Base-by-base conservation (phyloP, 2,888 invertebrate species). In the Halictus ligatus region DNA sequence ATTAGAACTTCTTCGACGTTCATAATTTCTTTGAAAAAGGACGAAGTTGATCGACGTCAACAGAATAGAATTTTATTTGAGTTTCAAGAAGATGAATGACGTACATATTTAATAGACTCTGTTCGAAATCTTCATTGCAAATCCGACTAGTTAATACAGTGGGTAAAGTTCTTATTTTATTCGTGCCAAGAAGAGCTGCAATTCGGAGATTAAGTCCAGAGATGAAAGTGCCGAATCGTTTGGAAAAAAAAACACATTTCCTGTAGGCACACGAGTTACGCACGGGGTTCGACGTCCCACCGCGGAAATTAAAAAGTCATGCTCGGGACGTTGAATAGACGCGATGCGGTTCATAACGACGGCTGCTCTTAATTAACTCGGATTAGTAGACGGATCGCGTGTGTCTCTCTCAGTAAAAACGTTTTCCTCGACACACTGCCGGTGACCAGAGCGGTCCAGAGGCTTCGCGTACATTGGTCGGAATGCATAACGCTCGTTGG, bases 351-450 rank as follows among this genome's bases (percentile, higher is more conserved):
- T 77, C 58, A 71, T 75, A 48, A 60, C 71, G 12, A 60, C 50
- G 54, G 64, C 76, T 78, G 91, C 58, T 83, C 80, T 89, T 87
- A 90, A 90, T 90, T 90, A 87, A 74, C 77, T 75, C 64, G 75
- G 80, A 84, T 84, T 54, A 64, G 82, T 25, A 21, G 64, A 80
- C 21, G n/a, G 76, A 13, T 48, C 21, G 84, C 12, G 40, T 75
- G 60, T 46, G 87, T 12, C 35, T 71, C 29, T 29, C 58, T 50
- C 18, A 64, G 81, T 60, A 82, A 88, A 88, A 86, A 82, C 54
- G 78, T 29, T 60, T 85, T 79, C 58, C 75, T 60, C 29, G 72
- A 76, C 71, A 67, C 48, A 50, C 54, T 75, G 78, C 10, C 58
- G 72, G 76, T 74, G 71, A 64, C 54, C 75, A 25, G 5, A 13